phyloP scores from a whole-genome alignment of 2,888 invertebrate genomes.

The Oxystoma pomonae region DNA sequence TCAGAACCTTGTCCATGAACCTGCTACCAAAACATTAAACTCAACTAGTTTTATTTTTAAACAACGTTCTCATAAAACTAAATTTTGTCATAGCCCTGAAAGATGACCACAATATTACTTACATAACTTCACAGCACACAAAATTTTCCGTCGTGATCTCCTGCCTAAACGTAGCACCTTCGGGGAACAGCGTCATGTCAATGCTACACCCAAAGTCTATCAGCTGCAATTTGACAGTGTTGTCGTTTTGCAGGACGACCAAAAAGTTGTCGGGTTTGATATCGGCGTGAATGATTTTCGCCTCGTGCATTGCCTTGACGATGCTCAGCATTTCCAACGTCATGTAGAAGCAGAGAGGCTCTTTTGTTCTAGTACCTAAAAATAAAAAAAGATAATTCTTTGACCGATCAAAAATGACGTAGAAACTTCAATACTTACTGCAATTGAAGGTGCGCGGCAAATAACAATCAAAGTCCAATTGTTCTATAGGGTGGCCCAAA shows the following conservation, averaged over 20 bases:
- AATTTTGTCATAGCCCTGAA: too few relatives aligned
- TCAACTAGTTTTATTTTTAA: too few relatives aligned
- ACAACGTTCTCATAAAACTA: too few relatives aligned
- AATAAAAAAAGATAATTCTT: background rate
- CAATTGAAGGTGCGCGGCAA: too few relatives aligned
- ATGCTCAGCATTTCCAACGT: conserved; percentile 80
- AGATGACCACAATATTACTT: too few relatives aligned
- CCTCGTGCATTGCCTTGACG: conserved; percentile 78
- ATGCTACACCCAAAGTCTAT: conserved; percentile 95
- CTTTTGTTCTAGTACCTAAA: conserved; percentile 58
- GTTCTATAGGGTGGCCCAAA: too few relatives aligned
- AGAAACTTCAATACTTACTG: too few relatives aligned
- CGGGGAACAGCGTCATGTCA: conserved; percentile 82
- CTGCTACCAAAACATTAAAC: too few relatives aligned
- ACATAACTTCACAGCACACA: conserved; percentile 84
- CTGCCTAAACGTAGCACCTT: conserved; percentile 66
- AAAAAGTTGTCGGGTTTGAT: conserved; percentile 95
- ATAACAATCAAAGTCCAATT: too few relatives aligned
- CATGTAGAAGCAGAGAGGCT: conserved; percentile 71
- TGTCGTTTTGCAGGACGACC: conserved; percentile 46
- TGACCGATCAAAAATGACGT: too few relatives aligned
- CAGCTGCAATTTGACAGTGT: conserved; percentile 68
- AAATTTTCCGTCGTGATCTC: conserved; percentile 71
- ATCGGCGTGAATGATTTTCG: conserved; percentile 90
- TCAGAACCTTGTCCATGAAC: too few relatives aligned